phyloP scores from a whole-genome alignment of 1,140 invertebrate genomes.

The Drosophila biarmipes region DNA sequence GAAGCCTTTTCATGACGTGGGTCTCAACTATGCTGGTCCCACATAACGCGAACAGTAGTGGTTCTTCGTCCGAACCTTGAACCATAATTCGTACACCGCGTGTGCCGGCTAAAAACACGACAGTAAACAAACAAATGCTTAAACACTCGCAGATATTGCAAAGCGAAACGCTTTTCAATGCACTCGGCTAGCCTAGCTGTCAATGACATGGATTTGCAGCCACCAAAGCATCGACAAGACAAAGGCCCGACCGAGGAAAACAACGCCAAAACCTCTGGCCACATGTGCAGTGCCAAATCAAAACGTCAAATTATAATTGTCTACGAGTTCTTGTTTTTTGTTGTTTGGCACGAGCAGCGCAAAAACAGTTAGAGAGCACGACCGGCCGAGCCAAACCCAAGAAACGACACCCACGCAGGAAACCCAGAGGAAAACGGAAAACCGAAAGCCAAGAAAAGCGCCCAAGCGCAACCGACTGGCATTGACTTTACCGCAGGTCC shows the following conservation, averaged over 20 bases:
- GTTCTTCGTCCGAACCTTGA: constrained; percentile 51
- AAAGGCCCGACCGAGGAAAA: constrained; percentile 41
- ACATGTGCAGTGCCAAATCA: constrained; percentile 76
- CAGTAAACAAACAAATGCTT: constrained; percentile 60
- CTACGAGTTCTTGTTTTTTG: constrained; percentile 55
- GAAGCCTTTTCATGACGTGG: constrained; percentile 18
- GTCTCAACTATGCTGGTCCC: constrained; percentile 13
- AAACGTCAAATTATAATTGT: constrained; percentile 83
- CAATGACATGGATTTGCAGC: constrained; percentile 77
- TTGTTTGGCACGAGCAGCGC: constrained; percentile 59
- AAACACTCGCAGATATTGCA: constrained; percentile 34
- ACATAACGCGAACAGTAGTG: constrained; percentile 9
- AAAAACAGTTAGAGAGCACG: constrained; percentile 69
- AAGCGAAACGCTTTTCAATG: constrained; percentile 25
- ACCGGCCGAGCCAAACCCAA: constrained; percentile 59
- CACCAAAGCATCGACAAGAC: constrained; percentile 32
- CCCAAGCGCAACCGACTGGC: constrained; percentile 66
- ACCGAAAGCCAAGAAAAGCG: constrained; percentile 73
- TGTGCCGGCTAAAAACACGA: constrained; percentile 26
- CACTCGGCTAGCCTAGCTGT: constrained; percentile 55
- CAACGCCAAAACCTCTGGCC: constrained; percentile 43
- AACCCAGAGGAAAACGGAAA: constrained; percentile 49
- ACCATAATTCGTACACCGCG: constrained; percentile 44
- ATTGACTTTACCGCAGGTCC: constrained; percentile 28
- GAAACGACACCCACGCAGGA: constrained; percentile 74